Conservation (phyloP, 2,888 invertebrate species). For the Eupithecia pulchellata region DNA sequence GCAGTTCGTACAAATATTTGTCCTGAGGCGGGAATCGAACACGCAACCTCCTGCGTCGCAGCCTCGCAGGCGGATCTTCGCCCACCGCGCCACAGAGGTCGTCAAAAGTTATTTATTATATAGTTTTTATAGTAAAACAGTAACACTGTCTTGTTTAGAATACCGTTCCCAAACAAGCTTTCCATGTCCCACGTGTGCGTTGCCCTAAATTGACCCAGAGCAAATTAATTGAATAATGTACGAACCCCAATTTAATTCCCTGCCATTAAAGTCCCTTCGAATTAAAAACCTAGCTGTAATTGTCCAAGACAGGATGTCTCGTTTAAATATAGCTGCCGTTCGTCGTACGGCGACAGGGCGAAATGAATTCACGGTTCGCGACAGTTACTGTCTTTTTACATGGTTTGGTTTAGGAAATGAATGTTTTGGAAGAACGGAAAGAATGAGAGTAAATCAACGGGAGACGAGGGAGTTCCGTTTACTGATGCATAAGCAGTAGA, state of each 20-base stretch:
- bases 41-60: no score
- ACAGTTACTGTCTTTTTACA: conserved; percentile 24
- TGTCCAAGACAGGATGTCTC: conserved; percentile 56
- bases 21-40: no score
- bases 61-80: no score
- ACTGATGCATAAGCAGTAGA: neutral
- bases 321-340: conserved; percentile 53
- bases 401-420: conserved; percentile 30
- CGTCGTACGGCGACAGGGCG: conserved; percentile 46
- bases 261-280: conserved; percentile 39
- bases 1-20: no score
- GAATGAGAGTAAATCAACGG: conserved; percentile 1
- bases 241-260: conserved; percentile 23
- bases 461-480: neutral
- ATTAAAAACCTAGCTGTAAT: conserved; percentile 44
- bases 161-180: no score
- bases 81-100: no score
- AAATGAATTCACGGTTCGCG: conserved; percentile 46
- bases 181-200: neutral
- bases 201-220: conserved; percentile 10
- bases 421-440: conserved; percentile 7
- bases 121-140: no score
- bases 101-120: no score
- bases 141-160: no score
- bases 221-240: conserved; percentile 26